Base-by-base conservation (phyloP, 2,797 vertebrate species). In the Neosilurus hyrtlii region DNA sequence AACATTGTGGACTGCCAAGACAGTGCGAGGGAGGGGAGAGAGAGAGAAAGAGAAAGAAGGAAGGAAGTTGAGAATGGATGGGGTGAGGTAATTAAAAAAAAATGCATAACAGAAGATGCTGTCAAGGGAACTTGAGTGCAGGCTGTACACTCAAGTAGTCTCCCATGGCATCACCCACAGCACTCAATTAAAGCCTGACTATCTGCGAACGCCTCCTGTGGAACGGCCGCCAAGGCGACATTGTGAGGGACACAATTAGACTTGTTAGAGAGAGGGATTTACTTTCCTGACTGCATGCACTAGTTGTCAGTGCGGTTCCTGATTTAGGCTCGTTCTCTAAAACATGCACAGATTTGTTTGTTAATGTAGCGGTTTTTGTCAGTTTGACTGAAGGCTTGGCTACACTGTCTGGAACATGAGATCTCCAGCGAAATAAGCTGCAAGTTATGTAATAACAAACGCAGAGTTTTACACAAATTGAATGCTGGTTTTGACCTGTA, bases 131-230 rank as follows among this genome's bases (percentile, higher is more conserved):
- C 75, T 75, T 83, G 80, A 78, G 83, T 84, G 82, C 82, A n/a
- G 77, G 61, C 79, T 86, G 61, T 82, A 77, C 84, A 85, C 80
- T 70, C 61, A 66, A 85, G 84, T 83, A 81, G 84, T 83, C 87
- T 88, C 82, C 83, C 84, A 82, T 83, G 84, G 79, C 79, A 81
- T 86, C 82, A 86, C 84, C 79, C 86, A 80, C 86, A 84, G 87
- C 83, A 82, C 84, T 88, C 84, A 86, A 85, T 88, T 88, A 85
- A 86, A 88, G 73, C 78, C 77, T 18, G 84, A 84, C 86, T 86
- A 57, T 86, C 80, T 83, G 72, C 74, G 84, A 74, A 85, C 75
- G 56, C 83, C 82, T 80, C 83, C 79, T 78, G 79, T 83, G 84
- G 73, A 86, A 81, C 82, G 82, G 82, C 83, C 82, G 79, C 86